phyloP scores from a whole-genome alignment of 2,797 vertebrate genomes.

The Anguilla pacifica region DNA sequence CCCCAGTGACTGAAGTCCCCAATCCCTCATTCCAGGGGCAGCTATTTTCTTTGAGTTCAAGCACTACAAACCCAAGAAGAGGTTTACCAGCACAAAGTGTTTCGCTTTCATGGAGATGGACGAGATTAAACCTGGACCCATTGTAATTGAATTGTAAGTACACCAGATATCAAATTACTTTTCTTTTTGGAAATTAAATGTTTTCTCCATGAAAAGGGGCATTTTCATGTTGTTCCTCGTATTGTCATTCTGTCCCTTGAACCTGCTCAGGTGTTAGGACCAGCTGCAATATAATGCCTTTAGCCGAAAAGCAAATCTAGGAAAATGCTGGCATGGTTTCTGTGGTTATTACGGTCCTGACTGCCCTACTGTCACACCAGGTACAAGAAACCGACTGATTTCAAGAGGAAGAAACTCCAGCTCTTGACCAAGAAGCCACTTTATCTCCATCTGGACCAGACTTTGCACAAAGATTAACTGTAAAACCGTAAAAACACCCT shows the following conservation, averaged over 20 bases:
- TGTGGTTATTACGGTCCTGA: background rate
- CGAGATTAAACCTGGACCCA: conserved; percentile 93
- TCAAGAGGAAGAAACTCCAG: conserved; percentile 97
- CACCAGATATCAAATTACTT: background rate
- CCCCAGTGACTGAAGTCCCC: background rate
- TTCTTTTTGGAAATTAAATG: too few species aligned
- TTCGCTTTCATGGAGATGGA: conserved; percentile 99
- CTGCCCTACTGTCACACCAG: conserved; percentile 62
- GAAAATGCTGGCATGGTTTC: background rate
- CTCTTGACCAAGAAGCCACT: conserved; percentile 98
- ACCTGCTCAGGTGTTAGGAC: background rate
- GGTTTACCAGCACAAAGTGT: conserved; percentile 98
- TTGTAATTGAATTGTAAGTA: conserved; percentile 97
- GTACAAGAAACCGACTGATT: conserved; percentile 99
- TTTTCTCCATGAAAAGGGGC: background rate
- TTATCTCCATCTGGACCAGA: conserved; percentile 96
- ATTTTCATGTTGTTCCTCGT: background rate
- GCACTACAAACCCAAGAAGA: conserved; percentile 99
- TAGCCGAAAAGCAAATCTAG: background rate
- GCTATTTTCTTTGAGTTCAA: conserved; percentile 99
- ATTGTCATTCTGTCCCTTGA: background rate
- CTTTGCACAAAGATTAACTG: conserved; percentile 89
- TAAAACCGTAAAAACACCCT: conserved; percentile 54
- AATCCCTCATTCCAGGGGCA: conserved; percentile 75
- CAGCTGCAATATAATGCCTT: background rate